Percentiles rank a stretch among this genome's conserved stretches.
Evolutionary conservation across 2,888 invertebrate genomes (phyloP).

Genomic region (Limnephilus marmoratus): DNA sequence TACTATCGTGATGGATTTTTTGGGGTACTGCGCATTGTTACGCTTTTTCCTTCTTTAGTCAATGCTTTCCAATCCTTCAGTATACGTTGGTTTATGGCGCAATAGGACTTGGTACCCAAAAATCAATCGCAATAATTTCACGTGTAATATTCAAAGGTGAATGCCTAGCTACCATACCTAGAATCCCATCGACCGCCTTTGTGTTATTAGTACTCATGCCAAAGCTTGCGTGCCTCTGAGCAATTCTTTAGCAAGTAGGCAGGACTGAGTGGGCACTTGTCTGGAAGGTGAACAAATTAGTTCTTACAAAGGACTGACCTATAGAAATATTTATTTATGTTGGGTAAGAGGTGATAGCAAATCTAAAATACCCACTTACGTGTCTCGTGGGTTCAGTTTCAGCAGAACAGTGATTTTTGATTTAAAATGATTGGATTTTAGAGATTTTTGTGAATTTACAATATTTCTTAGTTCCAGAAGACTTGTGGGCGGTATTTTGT

Average conservation of each 20-base stretch:
- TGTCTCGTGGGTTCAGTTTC: not conserved
- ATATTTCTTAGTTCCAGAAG: too few species aligned
- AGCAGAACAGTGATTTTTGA: not conserved
- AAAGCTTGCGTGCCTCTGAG: not conserved
- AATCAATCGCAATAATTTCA: too few species aligned
- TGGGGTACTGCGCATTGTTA: too few species aligned
- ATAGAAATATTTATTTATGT: not conserved
- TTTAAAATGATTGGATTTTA: not conserved
- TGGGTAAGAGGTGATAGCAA: not conserved
- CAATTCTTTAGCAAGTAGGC: not conserved
- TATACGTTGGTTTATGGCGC: too few species aligned
- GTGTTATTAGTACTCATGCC: not conserved
- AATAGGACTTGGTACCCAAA: too few species aligned
- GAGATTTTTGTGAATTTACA: not conserved
- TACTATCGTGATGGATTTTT: too few species aligned
- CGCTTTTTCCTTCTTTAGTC: too few species aligned
- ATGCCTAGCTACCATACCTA: too few species aligned
- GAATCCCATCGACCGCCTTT: not conserved
- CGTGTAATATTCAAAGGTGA: too few species aligned
- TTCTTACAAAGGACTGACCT: not conserved
- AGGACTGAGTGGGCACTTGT: not conserved
- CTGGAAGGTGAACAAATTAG: not conserved
- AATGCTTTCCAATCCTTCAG: too few species aligned
- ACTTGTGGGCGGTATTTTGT: too few species aligned
- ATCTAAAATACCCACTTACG: not conserved